phyloP scores from a whole-genome alignment of 64 coral and sea anemone species.

The Porites lutea region DNA sequence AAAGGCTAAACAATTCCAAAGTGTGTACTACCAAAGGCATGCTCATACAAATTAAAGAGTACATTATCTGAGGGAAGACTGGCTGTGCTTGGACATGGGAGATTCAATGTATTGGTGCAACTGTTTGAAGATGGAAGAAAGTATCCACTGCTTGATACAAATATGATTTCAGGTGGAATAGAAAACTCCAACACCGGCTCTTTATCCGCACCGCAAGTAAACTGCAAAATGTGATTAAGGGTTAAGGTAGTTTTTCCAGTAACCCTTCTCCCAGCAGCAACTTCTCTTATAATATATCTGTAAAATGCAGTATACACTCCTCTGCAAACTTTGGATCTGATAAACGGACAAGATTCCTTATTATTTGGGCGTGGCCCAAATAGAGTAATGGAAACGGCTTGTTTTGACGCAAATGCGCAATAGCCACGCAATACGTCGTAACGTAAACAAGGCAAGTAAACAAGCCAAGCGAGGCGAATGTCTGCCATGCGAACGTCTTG shows the following conservation, averaged over 20 bases:
- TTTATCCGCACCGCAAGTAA: conserved; percentile 41
- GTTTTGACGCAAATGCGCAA: no score
- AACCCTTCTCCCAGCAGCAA: conserved; percentile 23
- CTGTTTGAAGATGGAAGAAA: conserved; percentile 42
- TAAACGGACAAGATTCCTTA: conserved; percentile 28
- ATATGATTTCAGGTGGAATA: conserved; percentile 48
- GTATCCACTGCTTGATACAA: conserved; percentile 40
- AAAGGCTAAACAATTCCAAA: conserved; percentile 41
- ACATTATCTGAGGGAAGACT: conserved; percentile 31
- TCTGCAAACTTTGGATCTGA: conserved; percentile 30
- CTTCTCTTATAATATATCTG: conserved; percentile 38
- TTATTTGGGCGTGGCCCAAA: no score
- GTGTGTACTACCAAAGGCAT: conserved; percentile 38
- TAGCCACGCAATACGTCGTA: no score
- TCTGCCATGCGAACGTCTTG: no score
- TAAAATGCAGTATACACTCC: conserved; percentile 43
- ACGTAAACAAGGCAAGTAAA: no score
- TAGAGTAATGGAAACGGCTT: no score
- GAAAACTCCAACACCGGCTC: conserved; percentile 55
- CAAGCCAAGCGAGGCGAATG: no score
- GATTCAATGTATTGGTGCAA: conserved; percentile 45
- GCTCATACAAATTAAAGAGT: conserved; percentile 37
- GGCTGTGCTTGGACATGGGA: conserved; percentile 36
- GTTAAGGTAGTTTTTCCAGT: conserved; percentile 27
- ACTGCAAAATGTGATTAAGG: conserved; percentile 57